Evolutionary conservation across 2,797 vertebrate genomes (phyloP), one percentile per base, ranked within the genome.

Genomic region (Chloroceryle inda): DNA sequence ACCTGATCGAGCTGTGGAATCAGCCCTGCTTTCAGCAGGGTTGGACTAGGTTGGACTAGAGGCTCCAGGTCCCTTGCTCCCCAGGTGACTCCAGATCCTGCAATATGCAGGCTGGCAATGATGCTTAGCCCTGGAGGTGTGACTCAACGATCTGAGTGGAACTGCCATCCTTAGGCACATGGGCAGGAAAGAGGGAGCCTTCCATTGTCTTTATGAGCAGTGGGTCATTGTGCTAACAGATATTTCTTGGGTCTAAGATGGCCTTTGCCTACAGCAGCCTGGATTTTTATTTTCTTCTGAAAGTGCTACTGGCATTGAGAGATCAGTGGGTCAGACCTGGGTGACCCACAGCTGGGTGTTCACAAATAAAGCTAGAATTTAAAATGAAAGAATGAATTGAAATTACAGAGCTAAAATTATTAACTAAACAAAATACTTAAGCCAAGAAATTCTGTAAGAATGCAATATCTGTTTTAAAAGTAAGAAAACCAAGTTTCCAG

Each of bases 31-130:
- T 44, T 31, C 56, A 64, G 55, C 38, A 31, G 24, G 27, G 1
- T 33, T 74, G 45, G 16, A 31, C 38, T 33, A 49, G 35, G 1
- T 33, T 74, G 45, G 16, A 31, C 38, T 33, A 49, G 35, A 71
- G 24, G 24, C 9, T 50, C 53, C 13, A 62, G 5, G 24, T 68
- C 24, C 14, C 29, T 56, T 67, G 21, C 33, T 61, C 35, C 50
- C 21, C 49, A 21, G 6, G 27, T 56, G 55, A 38, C 42, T 56
- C 66, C 14, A 10, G 10, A 27, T 27, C n/a, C 61, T 23, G 17
- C 0, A 0, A 23, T 27, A 26, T 1, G 9, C 37, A 44, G 42
- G 27, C 59, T 49, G 59, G 26, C 35, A n/a, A 16, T 18, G 22
- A 38, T 61, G 37, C 59, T 66, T 49, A 44, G n/a, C 14, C 53